Percentiles rank a stretch among this genome's conserved stretches.
Conservation (phyloP, 2,797 vertebrate genomes). For the Helarctos malayanus region DNA sequence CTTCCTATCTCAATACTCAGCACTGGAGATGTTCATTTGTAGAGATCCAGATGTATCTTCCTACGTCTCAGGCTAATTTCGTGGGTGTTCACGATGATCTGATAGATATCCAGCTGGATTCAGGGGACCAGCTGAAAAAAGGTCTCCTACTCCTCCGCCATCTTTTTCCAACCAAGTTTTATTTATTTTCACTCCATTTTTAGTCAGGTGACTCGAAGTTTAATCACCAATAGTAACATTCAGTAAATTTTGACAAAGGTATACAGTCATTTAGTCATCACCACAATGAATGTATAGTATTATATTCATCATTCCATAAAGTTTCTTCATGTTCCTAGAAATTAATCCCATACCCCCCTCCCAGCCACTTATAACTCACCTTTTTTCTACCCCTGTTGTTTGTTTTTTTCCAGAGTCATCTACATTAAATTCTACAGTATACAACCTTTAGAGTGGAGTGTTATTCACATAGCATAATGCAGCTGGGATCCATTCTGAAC, state of each 20-base stretch:
- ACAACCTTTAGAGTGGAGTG: background rate
- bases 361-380: background rate
- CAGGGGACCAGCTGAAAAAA: no score
- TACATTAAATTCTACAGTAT: background rate
- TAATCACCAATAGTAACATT: background rate
- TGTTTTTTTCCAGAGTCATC: background rate
- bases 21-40: no score
- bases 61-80: no score
- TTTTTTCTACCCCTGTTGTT: background rate
- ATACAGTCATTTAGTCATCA: background rate
- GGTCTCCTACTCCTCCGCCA: no score
- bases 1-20: no score
- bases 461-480: background rate
- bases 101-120: no score
- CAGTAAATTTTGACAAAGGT: background rate
- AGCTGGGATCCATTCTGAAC: background rate
- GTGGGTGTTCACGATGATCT: no score
- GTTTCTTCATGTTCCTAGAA: background rate
- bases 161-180: background rate
- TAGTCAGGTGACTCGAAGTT: background rate
- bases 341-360: background rate
- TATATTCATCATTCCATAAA: background rate
- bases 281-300: background rate
- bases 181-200: background rate
- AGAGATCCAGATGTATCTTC: no score